These are phyloP conservation scores for Penaeus chinensis DNA, from an alignment of 1,140 invertebrate species.

Conservation along the genomic window DNA sequence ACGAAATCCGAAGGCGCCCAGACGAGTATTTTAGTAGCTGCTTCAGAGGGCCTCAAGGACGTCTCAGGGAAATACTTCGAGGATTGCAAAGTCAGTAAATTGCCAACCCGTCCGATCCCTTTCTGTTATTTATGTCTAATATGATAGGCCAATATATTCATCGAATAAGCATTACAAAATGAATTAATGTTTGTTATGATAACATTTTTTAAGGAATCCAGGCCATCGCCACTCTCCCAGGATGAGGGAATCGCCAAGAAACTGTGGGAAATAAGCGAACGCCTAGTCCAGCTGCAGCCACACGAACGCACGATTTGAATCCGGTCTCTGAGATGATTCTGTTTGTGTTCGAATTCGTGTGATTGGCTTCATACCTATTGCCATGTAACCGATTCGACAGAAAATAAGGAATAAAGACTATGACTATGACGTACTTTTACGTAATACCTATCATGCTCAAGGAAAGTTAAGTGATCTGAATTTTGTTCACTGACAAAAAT, in stretches of 20 bases:
- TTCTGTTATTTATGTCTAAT: not conserved
- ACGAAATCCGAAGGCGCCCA: conserved; percentile 20
- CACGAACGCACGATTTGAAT: conserved; percentile 1
- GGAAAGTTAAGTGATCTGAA: no score
- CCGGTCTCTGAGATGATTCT: no score
- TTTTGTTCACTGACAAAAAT: no score
- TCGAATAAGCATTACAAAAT: no score
- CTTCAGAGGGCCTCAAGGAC: not conserved
- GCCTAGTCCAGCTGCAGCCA: conserved; percentile 31
- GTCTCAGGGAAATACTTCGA: conserved; percentile 29
- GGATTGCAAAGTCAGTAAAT: conserved; percentile 23
- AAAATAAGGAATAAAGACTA: no score
- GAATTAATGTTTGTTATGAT: no score
- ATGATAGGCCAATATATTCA: no score
- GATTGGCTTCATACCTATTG: no score
- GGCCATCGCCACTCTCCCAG: not conserved
- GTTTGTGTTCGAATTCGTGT: no score
- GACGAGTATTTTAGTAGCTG: conserved; percentile 15
- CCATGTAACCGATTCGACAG: no score
- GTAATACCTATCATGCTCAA: no score
- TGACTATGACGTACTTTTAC: no score
- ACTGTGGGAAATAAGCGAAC: conserved; percentile 40
- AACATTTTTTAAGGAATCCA: not conserved
- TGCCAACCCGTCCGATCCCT: not conserved
- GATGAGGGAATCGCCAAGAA: conserved; percentile 40